These are phyloP conservation scores for Lasioglossum zephyrum DNA, from an alignment of 2,888 invertebrate species.

Conservation along the genomic window DNA sequence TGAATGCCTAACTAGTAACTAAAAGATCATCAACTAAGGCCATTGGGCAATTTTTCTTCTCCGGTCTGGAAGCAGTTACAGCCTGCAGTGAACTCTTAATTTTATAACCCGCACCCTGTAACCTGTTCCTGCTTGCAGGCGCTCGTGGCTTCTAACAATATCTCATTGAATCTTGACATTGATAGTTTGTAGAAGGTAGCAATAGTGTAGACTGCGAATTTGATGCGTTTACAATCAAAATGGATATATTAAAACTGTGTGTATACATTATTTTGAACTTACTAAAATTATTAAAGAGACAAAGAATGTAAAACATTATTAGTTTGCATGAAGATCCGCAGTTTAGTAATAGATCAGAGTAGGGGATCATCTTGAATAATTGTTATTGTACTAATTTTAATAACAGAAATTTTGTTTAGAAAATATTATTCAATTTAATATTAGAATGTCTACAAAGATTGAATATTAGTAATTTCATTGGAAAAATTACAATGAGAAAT, in stretches of 20 bases:
- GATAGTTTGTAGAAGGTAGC: neutral
- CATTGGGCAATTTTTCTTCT: neutral
- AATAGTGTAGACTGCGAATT: neutral
- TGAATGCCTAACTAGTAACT: neutral
- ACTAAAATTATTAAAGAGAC: too few species aligned
- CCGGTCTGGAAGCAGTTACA: neutral
- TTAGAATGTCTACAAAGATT: neutral
- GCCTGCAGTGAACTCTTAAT: neutral
- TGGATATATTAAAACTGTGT: too few species aligned
- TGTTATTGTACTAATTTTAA: neutral
- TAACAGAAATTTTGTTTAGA: too few species aligned
- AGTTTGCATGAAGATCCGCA: neutral
- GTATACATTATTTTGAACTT: too few species aligned
- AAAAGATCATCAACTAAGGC: neutral
- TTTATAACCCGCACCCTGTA: neutral
- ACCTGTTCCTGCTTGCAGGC: neutral
- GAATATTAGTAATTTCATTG: neutral
- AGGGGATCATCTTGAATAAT: neutral
- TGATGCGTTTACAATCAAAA: neutral
- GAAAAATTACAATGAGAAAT: neutral
- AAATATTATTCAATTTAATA: neutral
- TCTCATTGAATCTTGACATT: neutral
- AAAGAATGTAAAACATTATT: too few species aligned
- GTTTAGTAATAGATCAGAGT: neutral
- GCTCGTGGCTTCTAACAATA: neutral